Conservation (phyloP, 2,888 invertebrate species). For the Chironomus tentans region DNA sequence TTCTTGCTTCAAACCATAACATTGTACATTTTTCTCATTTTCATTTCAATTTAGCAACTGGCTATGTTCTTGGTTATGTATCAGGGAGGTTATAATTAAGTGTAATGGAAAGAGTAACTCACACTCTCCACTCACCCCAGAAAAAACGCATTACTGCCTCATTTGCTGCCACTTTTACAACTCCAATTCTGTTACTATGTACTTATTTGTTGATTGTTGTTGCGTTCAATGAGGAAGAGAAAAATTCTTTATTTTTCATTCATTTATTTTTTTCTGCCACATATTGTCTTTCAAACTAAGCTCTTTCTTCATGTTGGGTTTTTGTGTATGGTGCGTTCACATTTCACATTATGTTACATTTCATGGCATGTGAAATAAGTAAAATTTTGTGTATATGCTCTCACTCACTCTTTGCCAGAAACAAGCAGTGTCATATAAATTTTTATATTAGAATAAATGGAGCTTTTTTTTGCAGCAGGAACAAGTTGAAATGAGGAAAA, state of each 20-base stretch:
- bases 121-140: neutral
- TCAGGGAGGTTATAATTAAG: neutral
- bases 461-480: neutral
- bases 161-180: neutral
- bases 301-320: neutral
- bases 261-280: neutral
- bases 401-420: neutral
- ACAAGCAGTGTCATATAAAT: slow-evolving; percentile 7
- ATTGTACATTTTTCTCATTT: neutral
- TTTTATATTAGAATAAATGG: slow-evolving; percentile 15
- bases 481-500: neutral
- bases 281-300: neutral
- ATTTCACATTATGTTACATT: neutral
- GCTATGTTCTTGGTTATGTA: neutral
- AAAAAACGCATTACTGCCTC: neutral
- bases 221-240: neutral
- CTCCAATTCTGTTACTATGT: neutral
- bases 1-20: neutral
- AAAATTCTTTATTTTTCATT: neutral
- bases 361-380: neutral
- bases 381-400: neutral
- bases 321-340: neutral
- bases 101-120: neutral
- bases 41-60: slow-evolving; percentile 15
- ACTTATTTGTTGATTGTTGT: neutral